These are phyloP conservation scores for Eurois occulta DNA, from an alignment of 2,888 invertebrate species.

Conservation along the genomic window DNA sequence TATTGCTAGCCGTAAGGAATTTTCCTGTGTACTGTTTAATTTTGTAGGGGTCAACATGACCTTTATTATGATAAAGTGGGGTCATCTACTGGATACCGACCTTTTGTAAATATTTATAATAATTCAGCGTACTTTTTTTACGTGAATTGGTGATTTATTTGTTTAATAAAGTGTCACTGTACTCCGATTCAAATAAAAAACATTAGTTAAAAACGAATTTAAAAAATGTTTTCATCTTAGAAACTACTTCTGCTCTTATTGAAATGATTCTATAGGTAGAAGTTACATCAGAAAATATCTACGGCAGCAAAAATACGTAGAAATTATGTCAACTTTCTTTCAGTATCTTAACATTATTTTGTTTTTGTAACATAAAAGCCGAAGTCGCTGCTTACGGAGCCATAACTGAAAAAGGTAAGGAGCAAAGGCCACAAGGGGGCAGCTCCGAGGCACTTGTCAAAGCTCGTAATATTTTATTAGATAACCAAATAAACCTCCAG, in stretches of 20 bases:
- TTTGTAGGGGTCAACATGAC: slow-evolving; percentile 78
- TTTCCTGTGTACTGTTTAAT: slow-evolving; percentile 82
- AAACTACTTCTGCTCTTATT: not conserved
- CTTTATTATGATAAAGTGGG: slow-evolving; percentile 64
- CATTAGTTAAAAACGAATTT: not conserved
- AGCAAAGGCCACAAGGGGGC: slow-evolving; percentile 81
- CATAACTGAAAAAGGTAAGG: slow-evolving; percentile 83
- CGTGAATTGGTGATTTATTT: slow-evolving; percentile 11
- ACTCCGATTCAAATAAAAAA: not conserved
- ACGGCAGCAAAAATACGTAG: not conserved
- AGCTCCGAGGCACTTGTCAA: slow-evolving; percentile 87
- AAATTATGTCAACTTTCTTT: slow-evolving; percentile 32
- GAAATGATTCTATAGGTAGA: not conserved
- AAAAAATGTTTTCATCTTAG: not conserved
- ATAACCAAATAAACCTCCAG: slow-evolving; percentile 88
- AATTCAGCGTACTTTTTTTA: slow-evolving; percentile 31
- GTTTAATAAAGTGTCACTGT: too few species aligned
- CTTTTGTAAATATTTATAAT: slow-evolving; percentile 59
- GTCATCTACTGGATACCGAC: slow-evolving; percentile 51
- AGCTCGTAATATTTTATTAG: slow-evolving; percentile 90
- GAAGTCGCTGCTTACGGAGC: slow-evolving; percentile 76
- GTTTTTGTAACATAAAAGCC: slow-evolving; percentile 72
- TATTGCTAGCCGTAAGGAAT: slow-evolving; percentile 83
- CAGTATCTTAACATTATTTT: slow-evolving; percentile 65
- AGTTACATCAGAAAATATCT: not conserved